These are phyloP conservation scores for Ciconia boyciana DNA, from an alignment of 2,113 vertebrate genomes.

Conservation along the genomic window DNA sequence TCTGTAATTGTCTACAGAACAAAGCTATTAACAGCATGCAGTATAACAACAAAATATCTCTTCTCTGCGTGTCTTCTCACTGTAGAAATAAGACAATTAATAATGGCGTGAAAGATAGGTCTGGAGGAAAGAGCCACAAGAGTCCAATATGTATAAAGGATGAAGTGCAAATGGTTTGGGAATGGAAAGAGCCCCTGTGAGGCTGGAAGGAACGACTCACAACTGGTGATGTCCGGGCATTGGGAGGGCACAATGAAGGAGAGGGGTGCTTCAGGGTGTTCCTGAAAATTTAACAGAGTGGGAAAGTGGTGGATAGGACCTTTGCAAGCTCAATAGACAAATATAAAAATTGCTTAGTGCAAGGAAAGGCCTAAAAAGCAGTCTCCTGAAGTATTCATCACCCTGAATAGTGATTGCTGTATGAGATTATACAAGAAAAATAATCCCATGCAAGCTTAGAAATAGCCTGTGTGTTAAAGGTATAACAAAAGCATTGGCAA, in stretches of 20 bases:
- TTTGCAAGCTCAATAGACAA: not conserved
- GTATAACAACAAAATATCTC: not conserved
- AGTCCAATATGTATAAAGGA: not conserved
- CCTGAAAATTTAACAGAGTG: not conserved
- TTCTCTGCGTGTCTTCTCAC: conserved; percentile 1
- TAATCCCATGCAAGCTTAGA: not conserved
- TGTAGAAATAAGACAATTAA: not conserved
- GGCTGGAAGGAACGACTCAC: not conserved
- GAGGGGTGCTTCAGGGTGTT: not conserved
- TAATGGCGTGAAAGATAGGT: not conserved
- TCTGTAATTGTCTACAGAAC: not conserved
- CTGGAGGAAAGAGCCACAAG: not conserved
- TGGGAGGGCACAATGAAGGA: not conserved
- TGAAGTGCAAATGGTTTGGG: not conserved
- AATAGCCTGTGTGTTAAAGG: not conserved
- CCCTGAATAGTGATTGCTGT: not conserved
- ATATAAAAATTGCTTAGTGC: not conserved
- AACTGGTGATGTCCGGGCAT: not conserved
- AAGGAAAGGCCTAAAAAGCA: not conserved
- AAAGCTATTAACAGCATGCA: conserved; percentile 21
- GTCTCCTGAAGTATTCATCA: not conserved
- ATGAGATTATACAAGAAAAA: not conserved
- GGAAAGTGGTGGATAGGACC: not conserved
- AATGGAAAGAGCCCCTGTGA: not conserved
- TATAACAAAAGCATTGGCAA: not conserved